These are phyloP conservation scores for Coranthus polyacanthus DNA, from an alignment of 2,797 vertebrate genomes.

Conservation along the genomic window DNA sequence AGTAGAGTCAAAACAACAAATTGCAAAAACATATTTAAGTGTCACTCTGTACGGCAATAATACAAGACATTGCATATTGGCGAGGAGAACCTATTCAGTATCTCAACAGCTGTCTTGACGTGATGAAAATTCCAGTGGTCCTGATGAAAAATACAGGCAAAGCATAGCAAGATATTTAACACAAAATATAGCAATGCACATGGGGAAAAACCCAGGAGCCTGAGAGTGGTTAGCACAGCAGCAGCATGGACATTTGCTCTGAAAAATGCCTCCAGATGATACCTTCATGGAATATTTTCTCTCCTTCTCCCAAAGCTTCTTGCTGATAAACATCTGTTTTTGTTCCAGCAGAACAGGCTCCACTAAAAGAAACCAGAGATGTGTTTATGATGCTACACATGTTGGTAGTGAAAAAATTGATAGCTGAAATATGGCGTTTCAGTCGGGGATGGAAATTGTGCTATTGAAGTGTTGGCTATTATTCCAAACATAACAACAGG, in stretches of 20 bases:
- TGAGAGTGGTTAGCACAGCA: conserved; percentile 36
- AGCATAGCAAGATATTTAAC: conserved; percentile 17
- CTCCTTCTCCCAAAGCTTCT: conserved; percentile 29
- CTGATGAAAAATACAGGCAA: conserved; percentile 42
- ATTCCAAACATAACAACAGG: conserved; percentile 14
- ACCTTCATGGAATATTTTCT: conserved; percentile 35
- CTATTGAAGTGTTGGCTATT: conserved; percentile 18
- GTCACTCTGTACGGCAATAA: conserved; percentile 35
- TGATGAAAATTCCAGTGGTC: conserved; percentile 34
- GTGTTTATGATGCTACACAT: conserved; percentile 37
- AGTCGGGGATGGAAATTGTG: background rate
- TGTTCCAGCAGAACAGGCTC: conserved; percentile 33
- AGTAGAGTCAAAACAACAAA: background rate
- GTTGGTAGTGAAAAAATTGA: conserved; percentile 26
- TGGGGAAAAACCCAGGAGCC: conserved; percentile 28
- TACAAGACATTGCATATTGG: conserved; percentile 21
- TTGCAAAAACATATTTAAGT: conserved; percentile 18
- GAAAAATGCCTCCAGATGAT: conserved; percentile 52
- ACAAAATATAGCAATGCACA: conserved; percentile 34
- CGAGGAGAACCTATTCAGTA: conserved; percentile 42
- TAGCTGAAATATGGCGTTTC: conserved; percentile 10
- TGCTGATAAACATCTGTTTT: conserved; percentile 64
- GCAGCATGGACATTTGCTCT: conserved; percentile 28
- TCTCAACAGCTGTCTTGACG: conserved; percentile 46
- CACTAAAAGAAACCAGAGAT: conserved; percentile 29